Conservation (phyloP, 1,140 invertebrate species). For the Chrysomallon squamiferum region DNA sequence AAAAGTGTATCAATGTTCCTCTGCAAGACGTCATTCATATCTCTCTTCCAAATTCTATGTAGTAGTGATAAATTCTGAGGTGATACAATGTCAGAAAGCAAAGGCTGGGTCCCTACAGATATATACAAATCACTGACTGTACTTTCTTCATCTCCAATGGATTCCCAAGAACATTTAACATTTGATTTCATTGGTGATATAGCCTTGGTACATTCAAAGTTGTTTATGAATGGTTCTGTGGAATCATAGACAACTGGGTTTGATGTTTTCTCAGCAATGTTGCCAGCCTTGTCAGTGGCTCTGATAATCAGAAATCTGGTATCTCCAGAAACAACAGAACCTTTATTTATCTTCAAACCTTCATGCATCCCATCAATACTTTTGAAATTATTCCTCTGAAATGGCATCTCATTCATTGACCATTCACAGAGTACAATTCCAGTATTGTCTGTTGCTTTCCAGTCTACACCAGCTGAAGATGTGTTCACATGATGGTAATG, state of each 20-base stretch:
- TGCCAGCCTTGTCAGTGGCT: constrained; percentile 18
- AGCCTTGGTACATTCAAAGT: constrained; percentile 15
- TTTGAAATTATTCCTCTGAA: no score
- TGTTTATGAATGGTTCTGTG: constrained; percentile 9
- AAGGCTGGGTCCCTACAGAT: not conserved
- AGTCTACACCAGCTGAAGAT: no score
- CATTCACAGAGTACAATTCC: no score
- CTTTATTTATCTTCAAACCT: no score
- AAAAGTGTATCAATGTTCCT: constrained; percentile 11
- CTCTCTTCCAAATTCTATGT: not conserved
- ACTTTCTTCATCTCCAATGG: constrained; percentile 9
- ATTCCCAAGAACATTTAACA: constrained; percentile 19
- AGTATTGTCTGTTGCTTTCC: no score
- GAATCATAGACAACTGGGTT: constrained; percentile 16
- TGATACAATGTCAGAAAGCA: not conserved
- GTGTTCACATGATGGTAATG: no score
- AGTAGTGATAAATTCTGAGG: not conserved
- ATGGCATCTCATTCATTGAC: no score
- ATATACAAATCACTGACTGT: not conserved
- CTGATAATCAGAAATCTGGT: constrained; percentile 17
- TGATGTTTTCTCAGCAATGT: constrained; percentile 2
- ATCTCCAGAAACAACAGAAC: no score
- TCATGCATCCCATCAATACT: no score
- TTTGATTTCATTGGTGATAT: constrained; percentile 14
- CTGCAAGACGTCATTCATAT: constrained; percentile 7